Conservation (phyloP, 2,113 vertebrate species). For the Litocranius walleri region DNA sequence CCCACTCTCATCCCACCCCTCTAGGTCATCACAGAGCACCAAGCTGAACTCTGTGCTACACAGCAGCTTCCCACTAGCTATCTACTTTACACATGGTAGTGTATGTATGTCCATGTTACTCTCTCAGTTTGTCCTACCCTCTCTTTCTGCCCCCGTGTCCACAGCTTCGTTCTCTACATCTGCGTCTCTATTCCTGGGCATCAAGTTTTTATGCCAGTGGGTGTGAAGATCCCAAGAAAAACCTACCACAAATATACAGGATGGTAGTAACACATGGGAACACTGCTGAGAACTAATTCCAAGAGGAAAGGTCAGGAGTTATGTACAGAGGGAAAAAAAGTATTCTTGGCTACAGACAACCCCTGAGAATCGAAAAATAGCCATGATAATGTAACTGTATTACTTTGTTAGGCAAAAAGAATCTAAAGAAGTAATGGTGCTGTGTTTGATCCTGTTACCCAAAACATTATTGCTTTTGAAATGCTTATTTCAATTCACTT, state of each 20-base stretch:
- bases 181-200: neutral
- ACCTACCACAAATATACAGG: neutral
- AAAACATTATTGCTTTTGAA: neutral
- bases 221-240: neutral
- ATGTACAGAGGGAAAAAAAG: neutral
- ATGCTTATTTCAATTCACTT: neutral
- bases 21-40: neutral
- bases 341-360: neutral
- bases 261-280: neutral
- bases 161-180: neutral
- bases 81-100: neutral
- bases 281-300: neutral
- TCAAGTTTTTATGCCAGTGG: neutral
- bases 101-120: neutral
- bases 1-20: neutral
- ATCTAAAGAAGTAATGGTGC: neutral
- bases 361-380: conserved; percentile 11
- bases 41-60: neutral
- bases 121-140: neutral
- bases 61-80: neutral
- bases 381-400: neutral
- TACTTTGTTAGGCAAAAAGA: neutral
- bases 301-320: neutral
- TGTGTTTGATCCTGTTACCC: neutral
- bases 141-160: neutral